A percentile compares a stretch with the other conserved stretches of the same genome.
phyloP scores from a whole-genome alignment of 30 jellyfish, hydroid and myxozoan species.

The Sanderia malayensis region DNA sequence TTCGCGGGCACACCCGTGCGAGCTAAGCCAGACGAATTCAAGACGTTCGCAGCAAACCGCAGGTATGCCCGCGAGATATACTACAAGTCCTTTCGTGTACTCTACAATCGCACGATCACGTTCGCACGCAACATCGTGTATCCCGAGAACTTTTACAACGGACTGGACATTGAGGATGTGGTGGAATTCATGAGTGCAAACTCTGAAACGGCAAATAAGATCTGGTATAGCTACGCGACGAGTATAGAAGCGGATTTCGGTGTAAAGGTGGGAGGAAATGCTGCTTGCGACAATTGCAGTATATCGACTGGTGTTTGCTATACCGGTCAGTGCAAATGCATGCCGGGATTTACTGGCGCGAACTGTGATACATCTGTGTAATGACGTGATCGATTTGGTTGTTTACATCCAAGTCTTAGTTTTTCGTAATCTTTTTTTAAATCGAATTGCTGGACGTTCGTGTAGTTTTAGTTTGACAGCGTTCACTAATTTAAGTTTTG shows the following conservation, averaged over 20 bases:
- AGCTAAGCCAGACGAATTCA: constrained; percentile 81
- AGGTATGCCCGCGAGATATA: constrained; percentile 64
- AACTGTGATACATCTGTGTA: constrained; percentile 85
- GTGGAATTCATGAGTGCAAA: constrained; percentile 83
- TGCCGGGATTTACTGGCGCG: constrained; percentile 81
- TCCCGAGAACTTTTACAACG: constrained; percentile 58
- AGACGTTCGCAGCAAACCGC: constrained; percentile 76
- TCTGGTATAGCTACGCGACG: constrained; percentile 84
- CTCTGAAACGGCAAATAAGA: constrained; percentile 60
- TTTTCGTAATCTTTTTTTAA: too few species aligned
- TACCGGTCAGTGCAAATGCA: constrained; percentile 86
- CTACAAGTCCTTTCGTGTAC: constrained; percentile 83
- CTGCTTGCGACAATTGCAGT: constrained; percentile 89
- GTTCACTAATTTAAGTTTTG: too few species aligned
- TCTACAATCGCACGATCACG: constrained; percentile 74
- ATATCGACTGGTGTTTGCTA: constrained; percentile 80
- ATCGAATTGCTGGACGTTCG: too few species aligned
- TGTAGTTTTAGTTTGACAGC: too few species aligned
- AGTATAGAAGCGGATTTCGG: constrained; percentile 79
- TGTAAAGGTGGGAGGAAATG: constrained; percentile 75
- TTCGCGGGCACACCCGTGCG: constrained; percentile 65
- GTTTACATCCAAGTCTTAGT: too few species aligned
- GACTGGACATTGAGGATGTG: constrained; percentile 77
- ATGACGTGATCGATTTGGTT: too few species aligned
- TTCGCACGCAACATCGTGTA: constrained; percentile 77